A percentile compares a stretch with the other conserved stretches of the same genome.
Evolutionary conservation across 2,797 vertebrate genomes (phyloP).

Genomic region (Cyprinella venusta): DNA sequence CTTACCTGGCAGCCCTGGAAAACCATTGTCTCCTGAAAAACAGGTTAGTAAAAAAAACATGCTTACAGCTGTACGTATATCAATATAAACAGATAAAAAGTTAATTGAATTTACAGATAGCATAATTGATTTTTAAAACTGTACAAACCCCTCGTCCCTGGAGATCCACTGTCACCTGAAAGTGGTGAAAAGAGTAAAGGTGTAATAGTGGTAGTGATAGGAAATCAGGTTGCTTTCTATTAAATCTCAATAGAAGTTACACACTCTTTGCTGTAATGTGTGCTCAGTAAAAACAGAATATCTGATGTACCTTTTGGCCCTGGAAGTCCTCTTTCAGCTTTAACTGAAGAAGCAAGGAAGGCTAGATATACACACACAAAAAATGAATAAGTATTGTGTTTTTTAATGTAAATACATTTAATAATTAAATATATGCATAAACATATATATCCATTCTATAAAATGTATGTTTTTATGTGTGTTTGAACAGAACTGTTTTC

Average conservation of each 20-base stretch:
- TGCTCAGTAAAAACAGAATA: not conserved
- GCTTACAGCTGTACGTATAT: not conserved
- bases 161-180: constrained; percentile 69
- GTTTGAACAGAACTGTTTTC: not conserved
- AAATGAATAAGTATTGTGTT: not conserved
- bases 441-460: too few relatives aligned
- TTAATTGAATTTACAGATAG: not conserved
- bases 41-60: not conserved
- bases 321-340: constrained; percentile 75
- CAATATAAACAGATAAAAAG: not conserved
- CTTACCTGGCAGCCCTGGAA: constrained; percentile 86
- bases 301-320: constrained; percentile 86
- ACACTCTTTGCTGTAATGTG: not conserved
- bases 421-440: not conserved
- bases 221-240: not conserved
- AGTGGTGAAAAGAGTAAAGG: constrained; percentile 8
- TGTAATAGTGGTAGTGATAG: not conserved
- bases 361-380: constrained; percentile 61
- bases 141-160: constrained; percentile 69
- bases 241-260: not conserved
- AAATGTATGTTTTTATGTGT: not conserved
- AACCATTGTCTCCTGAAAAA: constrained; percentile 85
- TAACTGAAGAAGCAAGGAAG: constrained; percentile 63
- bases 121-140: not conserved
- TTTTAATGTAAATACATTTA: constrained; percentile 28